Percentiles rank a stretch among this genome's conserved stretches.
phyloP scores from a whole-genome alignment of 2,888 invertebrate genomes.

The Drosophila acutilabella region DNA sequence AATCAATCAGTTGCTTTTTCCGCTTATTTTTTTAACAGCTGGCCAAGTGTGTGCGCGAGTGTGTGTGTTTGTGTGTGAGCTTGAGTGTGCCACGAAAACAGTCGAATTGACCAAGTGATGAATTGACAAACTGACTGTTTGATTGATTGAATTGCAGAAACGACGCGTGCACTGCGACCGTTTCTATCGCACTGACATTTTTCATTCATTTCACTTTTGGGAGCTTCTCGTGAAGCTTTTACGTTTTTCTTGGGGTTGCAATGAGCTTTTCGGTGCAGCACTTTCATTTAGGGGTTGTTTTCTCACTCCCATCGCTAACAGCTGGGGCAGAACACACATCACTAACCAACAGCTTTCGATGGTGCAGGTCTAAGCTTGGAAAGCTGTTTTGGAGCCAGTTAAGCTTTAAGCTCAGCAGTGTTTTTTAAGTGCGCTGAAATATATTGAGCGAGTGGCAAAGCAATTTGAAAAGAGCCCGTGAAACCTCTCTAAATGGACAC shows the following conservation, averaged over 20 bases:
- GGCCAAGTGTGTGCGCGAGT: slow-evolving; percentile 33
- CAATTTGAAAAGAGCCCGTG: no score
- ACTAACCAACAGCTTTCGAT: not conserved
- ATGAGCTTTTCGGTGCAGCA: slow-evolving; percentile 32
- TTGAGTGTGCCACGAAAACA: slow-evolving; percentile 30
- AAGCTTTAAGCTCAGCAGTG: no score
- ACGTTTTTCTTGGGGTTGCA: slow-evolving; percentile 21
- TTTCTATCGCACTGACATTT: slow-evolving; percentile 53
- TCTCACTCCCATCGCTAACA: not conserved
- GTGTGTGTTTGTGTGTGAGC: slow-evolving; percentile 23
- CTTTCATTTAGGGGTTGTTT: slow-evolving; percentile 31
- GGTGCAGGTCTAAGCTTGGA: not conserved
- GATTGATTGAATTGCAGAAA: slow-evolving; percentile 12
- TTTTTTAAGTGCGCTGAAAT: no score
- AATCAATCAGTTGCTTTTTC: slow-evolving; percentile 66
- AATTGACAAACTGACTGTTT: not conserved
- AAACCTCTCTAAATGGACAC: no score
- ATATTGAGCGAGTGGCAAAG: no score
- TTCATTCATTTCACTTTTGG: not conserved
- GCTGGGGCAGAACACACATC: not conserved
- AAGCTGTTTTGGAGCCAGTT: not conserved
- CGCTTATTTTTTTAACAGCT: slow-evolving; percentile 61
- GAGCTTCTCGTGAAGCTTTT: slow-evolving; percentile 35
- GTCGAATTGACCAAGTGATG: slow-evolving; percentile 6
- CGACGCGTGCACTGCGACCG: slow-evolving; percentile 49